Evolutionary conservation across 2,113 vertebrate species (phyloP), one percentile per base, ranked within the genome.

Genomic region (Progne subis): DNA sequence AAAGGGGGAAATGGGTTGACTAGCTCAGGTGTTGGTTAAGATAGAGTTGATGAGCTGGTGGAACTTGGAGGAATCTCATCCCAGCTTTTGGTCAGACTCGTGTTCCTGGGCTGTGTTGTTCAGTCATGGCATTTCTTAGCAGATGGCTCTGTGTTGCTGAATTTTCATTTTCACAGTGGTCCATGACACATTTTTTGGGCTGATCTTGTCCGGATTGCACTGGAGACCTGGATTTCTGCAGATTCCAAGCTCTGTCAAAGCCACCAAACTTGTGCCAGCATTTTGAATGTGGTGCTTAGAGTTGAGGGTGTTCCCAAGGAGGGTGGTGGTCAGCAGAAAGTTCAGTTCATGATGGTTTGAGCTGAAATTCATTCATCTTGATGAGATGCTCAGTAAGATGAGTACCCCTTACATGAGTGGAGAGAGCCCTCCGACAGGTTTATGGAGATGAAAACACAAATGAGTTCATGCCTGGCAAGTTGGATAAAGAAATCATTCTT

Each of bases 401-500:
- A 77, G 31, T 34, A 26, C 12, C 50, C 25, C 12, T 63, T 56
- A 26, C 25, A 3, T 26, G 32, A 55, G 26, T 29, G 56, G 26
- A 39, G 25, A 84, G 55, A 25, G 26, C 32, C 23, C 61, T 93
- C 60, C 0, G 0, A 37, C 28, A 94, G 37, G 41, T 89, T 93
- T 67, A 37, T 9, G 7, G 56, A 56, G 79, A 53, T 70, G 55
- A 94, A 76, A 94, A 85, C 25, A 34, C n/a, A 55, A 39, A 64
- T 0, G 3, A 83, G 44, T 64, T 81, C 37, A 28, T 83, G 86
- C 29, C 47, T 83, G 60, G 86, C 37, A 88, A 83, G 49, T 4
- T 71, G 60, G 44, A 67, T 86, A 50, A 75, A 90, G 72, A 82
- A 90, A 29, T 75, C 1, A 24, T 86, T 95, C 80, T 60, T 81